Evolutionary conservation across 2,888 invertebrate genomes (phyloP).

Genomic region (Cinara cedri): DNA sequence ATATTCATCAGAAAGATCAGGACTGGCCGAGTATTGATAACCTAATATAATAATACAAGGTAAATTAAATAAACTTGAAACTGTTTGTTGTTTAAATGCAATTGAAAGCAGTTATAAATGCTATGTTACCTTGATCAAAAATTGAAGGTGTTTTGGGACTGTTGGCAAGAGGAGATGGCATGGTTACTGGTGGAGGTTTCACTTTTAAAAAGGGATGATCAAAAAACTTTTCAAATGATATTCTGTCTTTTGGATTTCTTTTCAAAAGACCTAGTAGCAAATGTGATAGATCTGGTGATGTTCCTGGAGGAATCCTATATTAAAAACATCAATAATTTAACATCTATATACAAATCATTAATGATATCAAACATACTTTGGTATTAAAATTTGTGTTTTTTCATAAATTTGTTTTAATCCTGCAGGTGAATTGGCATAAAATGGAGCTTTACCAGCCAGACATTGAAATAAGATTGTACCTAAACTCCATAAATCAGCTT

Average conservation of each 20-base stretch:
- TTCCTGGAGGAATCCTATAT: slow-evolving; percentile 88
- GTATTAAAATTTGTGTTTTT: slow-evolving; percentile 86
- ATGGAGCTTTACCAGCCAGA: slow-evolving; percentile 97
- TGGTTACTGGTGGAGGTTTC: slow-evolving; percentile 65
- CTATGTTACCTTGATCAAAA: slow-evolving; percentile 42
- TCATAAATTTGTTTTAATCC: slow-evolving; percentile 97
- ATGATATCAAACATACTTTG: slow-evolving; percentile 72
- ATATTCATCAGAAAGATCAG: slow-evolving; percentile 78
- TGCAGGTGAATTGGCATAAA: slow-evolving; percentile 96
- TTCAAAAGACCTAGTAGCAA: slow-evolving; percentile 85
- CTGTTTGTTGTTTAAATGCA: not conserved
- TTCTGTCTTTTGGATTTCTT: slow-evolving; percentile 90
- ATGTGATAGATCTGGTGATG: slow-evolving; percentile 86
- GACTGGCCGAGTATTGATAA: slow-evolving; percentile 65
- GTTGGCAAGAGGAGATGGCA: slow-evolving; percentile 64
- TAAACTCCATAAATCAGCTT: slow-evolving; percentile 98
- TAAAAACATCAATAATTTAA: slow-evolving; percentile 56
- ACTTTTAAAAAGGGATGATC: slow-evolving; percentile 87
- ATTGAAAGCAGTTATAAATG: not conserved
- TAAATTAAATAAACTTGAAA: no score
- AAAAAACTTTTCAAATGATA: slow-evolving; percentile 96
- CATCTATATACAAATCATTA: not conserved
- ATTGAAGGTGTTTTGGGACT: slow-evolving; percentile 43
- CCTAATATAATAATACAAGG: slow-evolving; percentile 58
- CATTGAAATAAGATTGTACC: slow-evolving; percentile 99